Evolutionary conservation across 2,888 invertebrate species (phyloP), one percentile per base, ranked within the genome.

Genomic region (Rotaria socialis): DNA sequence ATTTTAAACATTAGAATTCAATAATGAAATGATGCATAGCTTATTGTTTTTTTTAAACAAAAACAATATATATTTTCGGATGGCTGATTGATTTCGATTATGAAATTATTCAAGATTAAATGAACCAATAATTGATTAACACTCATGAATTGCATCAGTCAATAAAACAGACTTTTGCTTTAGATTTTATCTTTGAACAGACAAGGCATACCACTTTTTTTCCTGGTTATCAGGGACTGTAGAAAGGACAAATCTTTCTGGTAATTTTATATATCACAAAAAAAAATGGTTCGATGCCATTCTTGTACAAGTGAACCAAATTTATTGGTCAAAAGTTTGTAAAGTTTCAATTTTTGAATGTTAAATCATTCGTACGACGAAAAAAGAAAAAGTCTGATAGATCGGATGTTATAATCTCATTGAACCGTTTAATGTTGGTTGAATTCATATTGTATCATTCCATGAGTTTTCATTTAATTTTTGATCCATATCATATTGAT

Each of bases 81-180:
- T 16, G 19, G 35, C 1, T 35, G 35, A 67, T 67, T 67, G 0
- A 67, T 67, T 35, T 67, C 27, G 41, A 67, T 41, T 67, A 67
- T 6, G 67, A 67, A 19, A 67, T 35, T 16, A 67, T 41, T 4
- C 16, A 41, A 27, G 16, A 67, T 35, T 35, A 67, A 67, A 67
- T 67, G 67, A 27, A 11, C 58, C 27, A 60, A 27, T 14, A n/a
- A 60, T 60, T 27, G 58, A 60, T 24, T 27, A 60, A 27, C 27
- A 60, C 14, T 60, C 24, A 27, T 60, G n/a, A 27, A 27, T 60
- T 60, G 24, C n/a, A 60, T n/a, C 27, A 60, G 58, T 60, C 58
- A 27, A 60, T 60, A 60, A 67, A 67, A 67, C 67, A 67, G 67
- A 67, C 35, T 35, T 67, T 67, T 67, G 67, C 67, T 67, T 67